A percentile compares a stretch with the other conserved stretches of the same genome.
Evolutionary conservation across 1,140 invertebrate species (phyloP).

Genomic region (Scylla paramamosain): DNA sequence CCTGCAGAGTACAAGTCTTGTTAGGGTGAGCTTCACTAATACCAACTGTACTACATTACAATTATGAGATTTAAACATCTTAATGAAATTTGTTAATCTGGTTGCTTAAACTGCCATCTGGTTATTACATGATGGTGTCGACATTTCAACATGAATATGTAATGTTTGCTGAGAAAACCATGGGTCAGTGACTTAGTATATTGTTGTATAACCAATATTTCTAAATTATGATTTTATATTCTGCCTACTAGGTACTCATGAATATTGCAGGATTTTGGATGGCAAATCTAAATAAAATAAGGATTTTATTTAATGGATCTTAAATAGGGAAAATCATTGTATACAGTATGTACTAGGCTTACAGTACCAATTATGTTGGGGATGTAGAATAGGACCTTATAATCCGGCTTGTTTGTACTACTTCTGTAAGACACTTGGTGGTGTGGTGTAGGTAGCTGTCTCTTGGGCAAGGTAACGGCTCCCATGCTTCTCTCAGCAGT

Average conservation of each 20-base stretch:
- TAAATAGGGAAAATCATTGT: not conserved
- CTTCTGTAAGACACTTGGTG: no score
- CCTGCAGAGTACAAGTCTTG: conserved; percentile 44
- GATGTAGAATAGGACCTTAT: conserved; percentile 21
- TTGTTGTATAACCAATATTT: no score
- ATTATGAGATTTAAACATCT: not conserved
- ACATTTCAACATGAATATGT: not conserved
- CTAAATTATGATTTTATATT: no score
- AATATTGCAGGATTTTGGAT: not conserved
- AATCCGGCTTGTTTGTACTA: not conserved
- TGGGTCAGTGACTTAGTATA: no score
- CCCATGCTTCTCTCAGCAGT: no score
- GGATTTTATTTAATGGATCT: not conserved
- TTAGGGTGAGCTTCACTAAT: not conserved
- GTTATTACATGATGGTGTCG: not conserved
- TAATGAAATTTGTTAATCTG: not conserved
- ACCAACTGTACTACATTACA: not conserved
- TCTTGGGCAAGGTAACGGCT: no score
- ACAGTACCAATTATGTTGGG: conserved; percentile 38
- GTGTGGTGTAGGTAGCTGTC: no score
- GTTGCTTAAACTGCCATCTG: no score
- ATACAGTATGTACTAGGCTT: not conserved
- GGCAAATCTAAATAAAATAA: not conserved
- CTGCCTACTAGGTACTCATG: not conserved
- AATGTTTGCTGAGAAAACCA: not conserved